Base-by-base conservation (phyloP, 92 coral and sea anemone genomes). In the Parazoanthus atlanticus region DNA sequence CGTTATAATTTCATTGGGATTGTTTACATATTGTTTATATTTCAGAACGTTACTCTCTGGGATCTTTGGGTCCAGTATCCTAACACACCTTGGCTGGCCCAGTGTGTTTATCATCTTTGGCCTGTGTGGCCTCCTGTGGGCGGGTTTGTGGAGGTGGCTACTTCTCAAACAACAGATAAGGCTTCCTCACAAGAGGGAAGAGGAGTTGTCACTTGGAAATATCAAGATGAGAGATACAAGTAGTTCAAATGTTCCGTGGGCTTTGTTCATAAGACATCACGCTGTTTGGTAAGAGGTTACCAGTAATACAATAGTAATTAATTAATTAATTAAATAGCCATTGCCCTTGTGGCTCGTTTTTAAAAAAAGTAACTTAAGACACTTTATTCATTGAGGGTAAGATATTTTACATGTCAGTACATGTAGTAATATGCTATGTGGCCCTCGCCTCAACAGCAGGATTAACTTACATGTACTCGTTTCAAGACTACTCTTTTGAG, bases 21-120 rank as follows among this genome's bases (percentile, higher is more conserved):
- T 52, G 58, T 52, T 13, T 52, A 52, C 58, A 52, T 85, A 74
- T 38, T 58, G 0, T 64, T 15, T 91, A 15, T 76, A n/a, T 61
- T 81, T 54, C 80, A 95, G 98, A 28, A 93, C 97, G 1, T 83
- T 95, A 49, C 82, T 92, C 36, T 92, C 94, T 92, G 99, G 99
- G 25, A 95, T 96, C 65, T 88, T 94, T 75, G 99, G 99, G 0
- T 97, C 99, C 25, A 40, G 96, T 85, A 88, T 97, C n/a, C 95
- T 97, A 52, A 78, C 92, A 23, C 86, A 91, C 33, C 75, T 92
- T 76, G 96, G 96, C 78, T 97, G 99, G 99, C 96, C 89, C 77
- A 97, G 94, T 89, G 99, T 97, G 0, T 97, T 95, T 67, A 76
- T 95, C 13, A 43, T 88, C 16, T 94, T 93, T 86, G 99, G 99